These are phyloP conservation scores for Nesoenas mayeri DNA, from an alignment of 2,113 vertebrate genomes.

Conservation along the genomic window DNA sequence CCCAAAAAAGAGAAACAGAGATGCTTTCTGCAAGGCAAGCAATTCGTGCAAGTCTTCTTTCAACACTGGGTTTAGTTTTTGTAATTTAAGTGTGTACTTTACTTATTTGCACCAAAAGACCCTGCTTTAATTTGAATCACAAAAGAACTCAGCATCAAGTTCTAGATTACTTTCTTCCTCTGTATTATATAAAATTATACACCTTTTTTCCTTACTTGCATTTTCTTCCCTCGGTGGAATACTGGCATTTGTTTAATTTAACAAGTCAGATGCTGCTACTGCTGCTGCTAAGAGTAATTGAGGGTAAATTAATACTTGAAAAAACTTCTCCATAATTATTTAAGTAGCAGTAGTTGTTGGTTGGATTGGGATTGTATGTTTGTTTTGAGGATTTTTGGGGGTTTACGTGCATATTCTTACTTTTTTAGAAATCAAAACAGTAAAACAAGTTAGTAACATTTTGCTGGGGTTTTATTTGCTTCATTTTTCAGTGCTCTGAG, in stretches of 20 bases:
- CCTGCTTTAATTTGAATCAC: background rate
- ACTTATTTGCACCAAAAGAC: background rate
- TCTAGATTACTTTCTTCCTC: background rate
- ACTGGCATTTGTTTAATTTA: conserved; percentile 1
- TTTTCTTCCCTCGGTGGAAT: background rate
- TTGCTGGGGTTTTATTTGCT: background rate
- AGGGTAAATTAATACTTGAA: background rate
- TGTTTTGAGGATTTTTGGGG: background rate
- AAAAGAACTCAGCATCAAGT: background rate
- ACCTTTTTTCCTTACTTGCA: background rate
- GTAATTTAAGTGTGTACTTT: background rate
- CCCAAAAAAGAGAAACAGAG: background rate
- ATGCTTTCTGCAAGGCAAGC: background rate
- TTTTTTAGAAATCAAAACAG: background rate
- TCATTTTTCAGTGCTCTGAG: background rate
- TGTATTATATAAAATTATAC: background rate
- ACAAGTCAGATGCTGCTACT: background rate
- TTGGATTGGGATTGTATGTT: background rate
- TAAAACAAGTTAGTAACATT: background rate
- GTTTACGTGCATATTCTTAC: background rate
- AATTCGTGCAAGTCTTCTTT: background rate
- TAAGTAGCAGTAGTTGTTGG: background rate
- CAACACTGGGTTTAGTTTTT: background rate
- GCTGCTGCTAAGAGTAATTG: background rate
- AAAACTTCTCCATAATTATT: background rate